A percentile compares a stretch with the other conserved stretches of the same genome.
phyloP scores from a whole-genome alignment of 2,113 vertebrate species.

The Cryptoleucopteryx plumbea region DNA sequence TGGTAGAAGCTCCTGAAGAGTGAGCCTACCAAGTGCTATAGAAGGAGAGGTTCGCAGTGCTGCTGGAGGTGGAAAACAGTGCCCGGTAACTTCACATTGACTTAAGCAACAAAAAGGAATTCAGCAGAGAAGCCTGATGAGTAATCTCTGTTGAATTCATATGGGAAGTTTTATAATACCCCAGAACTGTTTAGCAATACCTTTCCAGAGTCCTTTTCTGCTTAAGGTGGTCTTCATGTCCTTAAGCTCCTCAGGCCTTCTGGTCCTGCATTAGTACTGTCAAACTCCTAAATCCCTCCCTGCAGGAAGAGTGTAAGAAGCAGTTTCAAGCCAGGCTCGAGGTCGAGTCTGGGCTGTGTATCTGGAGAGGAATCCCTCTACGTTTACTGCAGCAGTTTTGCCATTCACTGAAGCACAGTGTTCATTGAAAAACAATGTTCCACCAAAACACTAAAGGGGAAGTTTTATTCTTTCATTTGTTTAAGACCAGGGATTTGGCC shows the following conservation, averaged over 20 bases:
- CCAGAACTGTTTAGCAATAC: not conserved
- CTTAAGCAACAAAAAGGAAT: not conserved
- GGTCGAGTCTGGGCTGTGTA: not conserved
- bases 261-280: not conserved
- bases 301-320: not conserved
- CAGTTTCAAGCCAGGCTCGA: not conserved
- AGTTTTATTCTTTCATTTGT: conserved; percentile 26
- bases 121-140: not conserved
- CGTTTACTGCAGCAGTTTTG: not conserved
- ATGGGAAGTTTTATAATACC: not conserved
- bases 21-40: not conserved
- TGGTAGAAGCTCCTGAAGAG: not conserved
- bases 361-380: not conserved
- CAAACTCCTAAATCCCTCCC: not conserved
- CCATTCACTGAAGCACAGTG: conserved; percentile 1
- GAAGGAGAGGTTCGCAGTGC: not conserved
- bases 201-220: not conserved
- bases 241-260: not conserved
- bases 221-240: not conserved
- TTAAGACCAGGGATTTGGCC: conserved; percentile 24
- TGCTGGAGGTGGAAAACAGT: not conserved
- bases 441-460: conserved; percentile 18
- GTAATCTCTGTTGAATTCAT: not conserved
- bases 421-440: conserved; percentile 34
- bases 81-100: not conserved